Evolutionary conservation across 2,797 vertebrate genomes (phyloP).

Genomic region (Acrossocheilus fasciatus): DNA sequence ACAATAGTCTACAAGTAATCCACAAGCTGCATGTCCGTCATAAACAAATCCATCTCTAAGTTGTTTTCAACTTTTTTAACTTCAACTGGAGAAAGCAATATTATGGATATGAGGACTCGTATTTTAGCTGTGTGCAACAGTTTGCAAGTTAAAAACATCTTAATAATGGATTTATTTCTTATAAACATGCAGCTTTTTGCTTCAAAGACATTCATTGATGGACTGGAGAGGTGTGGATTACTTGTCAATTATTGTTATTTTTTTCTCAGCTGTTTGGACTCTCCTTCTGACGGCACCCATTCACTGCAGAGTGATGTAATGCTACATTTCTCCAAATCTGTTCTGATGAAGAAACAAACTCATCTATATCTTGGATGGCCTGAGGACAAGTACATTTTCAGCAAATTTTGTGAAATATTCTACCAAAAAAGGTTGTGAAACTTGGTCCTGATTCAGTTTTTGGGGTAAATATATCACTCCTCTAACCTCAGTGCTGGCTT

Average conservation of each 20-base stretch:
- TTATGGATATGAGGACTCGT: too few species aligned
- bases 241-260: neutral
- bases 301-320: neutral
- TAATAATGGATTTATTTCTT: too few species aligned
- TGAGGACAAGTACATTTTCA: neutral
- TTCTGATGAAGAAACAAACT: neutral
- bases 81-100: too few species aligned
- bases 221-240: neutral
- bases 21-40: too few species aligned
- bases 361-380: neutral
- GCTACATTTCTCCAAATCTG: neutral
- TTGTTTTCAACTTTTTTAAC: too few species aligned
- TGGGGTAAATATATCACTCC: neutral
- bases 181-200: neutral
- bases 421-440: neutral
- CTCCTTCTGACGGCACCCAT: neutral
- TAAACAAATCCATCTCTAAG: too few species aligned
- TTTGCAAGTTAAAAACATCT: too few species aligned
- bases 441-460: neutral
- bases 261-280: neutral
- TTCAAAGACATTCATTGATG: neutral
- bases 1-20: neutral
- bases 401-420: neutral
- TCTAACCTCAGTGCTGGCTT: slow-evolving; percentile 79
- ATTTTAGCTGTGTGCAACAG: too few species aligned